Percentiles rank a stretch among this genome's conserved stretches.
phyloP scores from a whole-genome alignment of 2,888 invertebrate genomes.

The Cantharis rustica region DNA sequence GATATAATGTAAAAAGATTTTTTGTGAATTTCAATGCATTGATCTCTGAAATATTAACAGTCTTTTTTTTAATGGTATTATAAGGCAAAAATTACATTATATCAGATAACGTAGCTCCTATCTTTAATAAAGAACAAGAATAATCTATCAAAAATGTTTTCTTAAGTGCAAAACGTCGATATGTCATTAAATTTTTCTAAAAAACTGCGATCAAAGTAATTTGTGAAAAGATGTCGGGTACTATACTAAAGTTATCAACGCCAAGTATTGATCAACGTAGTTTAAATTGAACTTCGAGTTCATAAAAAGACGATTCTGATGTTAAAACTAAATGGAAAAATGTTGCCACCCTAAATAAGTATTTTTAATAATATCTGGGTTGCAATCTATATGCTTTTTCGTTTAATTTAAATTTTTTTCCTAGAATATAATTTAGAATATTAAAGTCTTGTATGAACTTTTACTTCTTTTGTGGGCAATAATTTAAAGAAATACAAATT shows the following conservation, averaged over 20 bases:
- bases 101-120: neutral
- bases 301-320: neutral
- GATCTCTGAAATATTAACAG: neutral
- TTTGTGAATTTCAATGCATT: neutral
- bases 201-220: slow-evolving; percentile 1
- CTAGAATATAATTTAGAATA: neutral
- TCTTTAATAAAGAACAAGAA: neutral
- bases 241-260: neutral
- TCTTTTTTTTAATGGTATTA: neutral
- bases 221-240: neutral
- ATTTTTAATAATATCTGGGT: neutral
- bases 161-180: neutral
- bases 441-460: neutral
- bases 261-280: neutral
- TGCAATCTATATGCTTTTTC: neutral
- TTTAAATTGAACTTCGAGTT: neutral
- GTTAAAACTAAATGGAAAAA: neutral
- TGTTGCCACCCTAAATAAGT: neutral
- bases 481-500: neutral
- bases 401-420: neutral
- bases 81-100: neutral
- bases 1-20: neutral
- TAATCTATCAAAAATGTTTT: slow-evolving; percentile 1
- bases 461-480: neutral
- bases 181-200: slow-evolving; percentile 3